Evolutionary conservation across 2,113 vertebrate species (phyloP).

Genomic region (Piaya cayana): DNA sequence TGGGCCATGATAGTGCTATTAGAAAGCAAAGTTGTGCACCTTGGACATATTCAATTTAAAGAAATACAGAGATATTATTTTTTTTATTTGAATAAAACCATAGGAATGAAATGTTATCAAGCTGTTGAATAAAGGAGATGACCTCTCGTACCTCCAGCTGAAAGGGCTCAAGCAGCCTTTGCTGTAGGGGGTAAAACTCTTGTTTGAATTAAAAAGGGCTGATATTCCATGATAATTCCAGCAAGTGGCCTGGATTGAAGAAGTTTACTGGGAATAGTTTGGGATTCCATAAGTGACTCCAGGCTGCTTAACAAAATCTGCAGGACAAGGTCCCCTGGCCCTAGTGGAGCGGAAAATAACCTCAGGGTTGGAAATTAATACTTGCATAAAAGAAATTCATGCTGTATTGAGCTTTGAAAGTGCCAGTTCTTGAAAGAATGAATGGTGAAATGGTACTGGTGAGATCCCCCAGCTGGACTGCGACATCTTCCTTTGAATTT

Average conservation of each 20-base stretch:
- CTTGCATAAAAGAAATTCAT: neutral
- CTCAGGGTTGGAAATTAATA: neutral
- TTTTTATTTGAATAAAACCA: neutral
- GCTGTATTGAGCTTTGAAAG: neutral
- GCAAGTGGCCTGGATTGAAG: neutral
- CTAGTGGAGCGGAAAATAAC: neutral
- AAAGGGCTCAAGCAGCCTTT: neutral
- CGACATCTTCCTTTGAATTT: neutral
- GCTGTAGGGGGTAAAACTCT: neutral
- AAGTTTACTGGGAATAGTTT: neutral
- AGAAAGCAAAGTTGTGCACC: neutral
- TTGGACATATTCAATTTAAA: neutral
- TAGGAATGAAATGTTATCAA: neutral
- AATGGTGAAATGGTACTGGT: neutral
- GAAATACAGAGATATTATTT: neutral
- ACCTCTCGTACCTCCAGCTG: neutral
- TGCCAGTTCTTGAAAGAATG: neutral
- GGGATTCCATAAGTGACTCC: neutral
- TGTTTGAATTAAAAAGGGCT: neutral
- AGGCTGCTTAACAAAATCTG: neutral
- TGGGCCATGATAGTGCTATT: neutral
- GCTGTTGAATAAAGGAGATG: neutral
- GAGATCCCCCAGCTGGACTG: neutral
- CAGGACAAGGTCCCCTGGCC: neutral
- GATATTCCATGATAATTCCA: neutral